A percentile compares a stretch with the other conserved stretches of the same genome.
Conservation (phyloP, 1,140 invertebrate species). For the Diabrotica undecimpunctata region DNA sequence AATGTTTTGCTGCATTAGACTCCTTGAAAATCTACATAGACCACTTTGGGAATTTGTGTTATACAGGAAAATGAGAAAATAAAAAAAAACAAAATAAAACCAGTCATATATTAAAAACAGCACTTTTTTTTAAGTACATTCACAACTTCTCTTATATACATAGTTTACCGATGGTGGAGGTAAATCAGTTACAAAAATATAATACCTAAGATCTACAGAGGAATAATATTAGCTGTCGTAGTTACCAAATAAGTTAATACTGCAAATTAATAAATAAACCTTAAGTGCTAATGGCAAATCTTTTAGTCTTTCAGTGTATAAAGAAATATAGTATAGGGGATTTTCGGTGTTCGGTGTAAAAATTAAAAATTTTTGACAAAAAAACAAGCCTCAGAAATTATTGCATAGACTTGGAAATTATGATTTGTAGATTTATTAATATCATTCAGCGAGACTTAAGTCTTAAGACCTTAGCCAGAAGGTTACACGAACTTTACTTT, state of each 20-base stretch:
- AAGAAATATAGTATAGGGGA: background rate
- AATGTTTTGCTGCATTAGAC: too few relatives aligned
- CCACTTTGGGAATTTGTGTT: too few relatives aligned
- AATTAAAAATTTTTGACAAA: background rate
- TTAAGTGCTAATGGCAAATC: conserved; percentile 11
- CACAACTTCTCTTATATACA: conserved; percentile 16
- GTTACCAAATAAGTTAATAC: conserved; percentile 14
- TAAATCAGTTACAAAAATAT: conserved; percentile 13
- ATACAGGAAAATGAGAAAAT: too few relatives aligned
- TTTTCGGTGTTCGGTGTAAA: background rate
- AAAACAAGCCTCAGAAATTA: too few relatives aligned
- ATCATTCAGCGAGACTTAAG: too few relatives aligned
- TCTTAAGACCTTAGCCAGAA: too few relatives aligned
- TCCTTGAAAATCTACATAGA: too few relatives aligned
- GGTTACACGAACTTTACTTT: too few relatives aligned
- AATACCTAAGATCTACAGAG: conserved; percentile 8
- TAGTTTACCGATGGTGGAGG: background rate
- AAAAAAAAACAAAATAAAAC: background rate
- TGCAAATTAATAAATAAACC: conserved; percentile 13
- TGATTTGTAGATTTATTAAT: too few relatives aligned
- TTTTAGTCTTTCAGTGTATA: conserved; percentile 11
- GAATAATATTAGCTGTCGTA: conserved; percentile 11
- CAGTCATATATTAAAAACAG: conserved; percentile 11
- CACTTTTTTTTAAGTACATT: conserved; percentile 11
- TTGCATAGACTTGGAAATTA: too few relatives aligned